Percentiles rank a stretch among this genome's conserved stretches.
Evolutionary conservation across 2,797 vertebrate genomes (phyloP).

Genomic region (Xyrichtys novacula): DNA sequence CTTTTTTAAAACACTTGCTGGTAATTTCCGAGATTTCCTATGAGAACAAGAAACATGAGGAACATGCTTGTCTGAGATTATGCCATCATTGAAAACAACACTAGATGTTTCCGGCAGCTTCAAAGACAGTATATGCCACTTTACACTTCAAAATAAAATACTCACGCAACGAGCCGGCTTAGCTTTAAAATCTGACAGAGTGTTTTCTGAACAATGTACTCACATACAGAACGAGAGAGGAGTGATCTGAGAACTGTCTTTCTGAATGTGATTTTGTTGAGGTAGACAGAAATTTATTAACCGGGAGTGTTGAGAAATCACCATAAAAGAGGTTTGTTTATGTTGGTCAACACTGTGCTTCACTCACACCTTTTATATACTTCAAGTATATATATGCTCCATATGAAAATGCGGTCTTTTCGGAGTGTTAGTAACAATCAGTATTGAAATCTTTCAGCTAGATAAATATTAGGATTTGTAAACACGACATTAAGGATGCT

Average conservation of each 20-base stretch:
- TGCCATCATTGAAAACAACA: slow-evolving; percentile 4
- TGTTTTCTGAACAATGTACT: background rate
- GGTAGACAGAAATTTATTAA: slow-evolving; percentile 54
- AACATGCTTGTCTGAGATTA: background rate
- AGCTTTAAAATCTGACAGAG: background rate
- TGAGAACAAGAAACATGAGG: background rate
- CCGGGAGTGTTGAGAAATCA: slow-evolving; percentile 29
- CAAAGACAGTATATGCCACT: background rate
- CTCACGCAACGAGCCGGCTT: background rate
- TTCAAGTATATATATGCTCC: background rate
- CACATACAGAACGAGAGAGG: background rate
- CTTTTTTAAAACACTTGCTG: slow-evolving; percentile 4
- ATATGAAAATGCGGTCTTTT: background rate
- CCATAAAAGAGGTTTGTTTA: slow-evolving; percentile 11
- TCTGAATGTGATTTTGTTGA: slow-evolving; percentile 38
- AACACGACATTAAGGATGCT: slow-evolving; percentile 4
- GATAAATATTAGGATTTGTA: slow-evolving; percentile 19
- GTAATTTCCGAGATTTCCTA: background rate
- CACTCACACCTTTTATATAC: background rate
- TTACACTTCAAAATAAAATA: slow-evolving; percentile 22
- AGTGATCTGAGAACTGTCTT: background rate
- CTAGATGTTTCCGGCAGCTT: background rate
- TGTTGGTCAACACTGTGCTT: slow-evolving; percentile 5
- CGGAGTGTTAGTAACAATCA: slow-evolving; percentile 26
- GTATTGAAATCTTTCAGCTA: slow-evolving; percentile 11